phyloP scores from a whole-genome alignment of 2,888 invertebrate species.

The Ichneumon xanthorius region DNA sequence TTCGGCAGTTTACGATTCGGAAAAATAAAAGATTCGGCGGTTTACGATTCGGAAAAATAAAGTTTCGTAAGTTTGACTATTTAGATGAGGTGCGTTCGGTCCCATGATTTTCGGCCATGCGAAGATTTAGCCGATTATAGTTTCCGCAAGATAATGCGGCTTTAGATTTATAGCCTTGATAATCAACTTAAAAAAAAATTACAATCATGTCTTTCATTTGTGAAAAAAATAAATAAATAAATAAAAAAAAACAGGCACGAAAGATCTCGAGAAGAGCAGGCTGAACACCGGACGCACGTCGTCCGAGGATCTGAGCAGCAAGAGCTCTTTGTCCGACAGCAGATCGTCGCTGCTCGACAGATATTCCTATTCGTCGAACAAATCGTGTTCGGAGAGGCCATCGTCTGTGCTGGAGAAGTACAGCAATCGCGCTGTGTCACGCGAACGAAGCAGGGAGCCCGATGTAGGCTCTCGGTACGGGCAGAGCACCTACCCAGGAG shows the following conservation, averaged over 20 bases:
- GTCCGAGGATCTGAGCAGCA: slow-evolving; percentile 73
- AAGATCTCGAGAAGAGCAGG: slow-evolving; percentile 79
- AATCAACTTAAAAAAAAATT: background rate
- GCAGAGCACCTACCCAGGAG: slow-evolving; percentile 79
- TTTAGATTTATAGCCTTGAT: background rate
- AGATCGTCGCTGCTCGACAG: slow-evolving; percentile 79
- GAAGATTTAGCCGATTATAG: too few species aligned
- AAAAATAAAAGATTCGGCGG: too few species aligned
- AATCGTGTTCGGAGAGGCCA: slow-evolving; percentile 77
- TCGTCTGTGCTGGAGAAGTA: slow-evolving; percentile 81
- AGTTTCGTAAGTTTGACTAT: too few species aligned
- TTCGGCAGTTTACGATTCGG: too few species aligned
- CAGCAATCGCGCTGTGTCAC: slow-evolving; percentile 75
- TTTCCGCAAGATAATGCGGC: too few species aligned
- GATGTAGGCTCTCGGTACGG: slow-evolving; percentile 77
- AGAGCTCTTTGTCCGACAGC: slow-evolving; percentile 78
- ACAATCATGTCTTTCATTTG: background rate
- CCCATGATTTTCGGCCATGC: too few species aligned
- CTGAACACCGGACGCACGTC: slow-evolving; percentile 75
- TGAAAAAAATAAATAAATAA: background rate
- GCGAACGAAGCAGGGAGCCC: slow-evolving; percentile 80
- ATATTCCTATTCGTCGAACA: slow-evolving; percentile 77
- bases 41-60: background rate
- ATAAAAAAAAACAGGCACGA: slow-evolving; percentile 72
- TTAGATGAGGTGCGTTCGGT: too few species aligned